These are phyloP conservation scores for Silurus lanzhouensis DNA, from an alignment of 2,797 vertebrate species.

Conservation along the genomic window DNA sequence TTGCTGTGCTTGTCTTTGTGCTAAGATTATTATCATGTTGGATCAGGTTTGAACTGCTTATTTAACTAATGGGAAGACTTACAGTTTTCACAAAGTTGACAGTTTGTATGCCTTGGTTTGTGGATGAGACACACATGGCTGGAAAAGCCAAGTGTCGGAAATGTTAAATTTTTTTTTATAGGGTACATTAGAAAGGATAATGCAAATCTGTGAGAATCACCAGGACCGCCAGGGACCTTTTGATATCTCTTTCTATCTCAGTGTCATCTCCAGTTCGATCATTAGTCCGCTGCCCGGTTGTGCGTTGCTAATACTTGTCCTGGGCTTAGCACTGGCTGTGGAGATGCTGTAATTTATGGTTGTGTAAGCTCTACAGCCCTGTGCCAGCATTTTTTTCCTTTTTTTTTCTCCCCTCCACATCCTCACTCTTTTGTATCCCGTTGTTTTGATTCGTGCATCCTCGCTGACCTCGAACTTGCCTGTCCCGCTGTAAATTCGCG, in stretches of 20 bases:
- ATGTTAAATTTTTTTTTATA: too few species aligned
- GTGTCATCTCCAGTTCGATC: slow-evolving; percentile 25
- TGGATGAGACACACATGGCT: too few species aligned
- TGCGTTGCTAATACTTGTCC: slow-evolving; percentile 9
- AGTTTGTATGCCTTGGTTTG: too few species aligned
- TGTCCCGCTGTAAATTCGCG: slow-evolving; percentile 49
- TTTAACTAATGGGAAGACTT: too few species aligned
- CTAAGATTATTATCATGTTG: too few species aligned
- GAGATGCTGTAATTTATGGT: slow-evolving; percentile 54
- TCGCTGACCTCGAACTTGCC: slow-evolving; percentile 41
- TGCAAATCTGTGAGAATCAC: neutral
- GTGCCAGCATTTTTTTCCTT: slow-evolving; percentile 47
- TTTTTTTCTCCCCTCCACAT: slow-evolving; percentile 46
- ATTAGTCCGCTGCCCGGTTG: neutral
- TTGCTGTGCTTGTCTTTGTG: too few species aligned
- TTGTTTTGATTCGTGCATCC: slow-evolving; percentile 56
- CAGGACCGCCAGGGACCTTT: neutral
- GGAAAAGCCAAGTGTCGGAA: too few species aligned
- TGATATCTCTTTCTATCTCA: slow-evolving; percentile 6
- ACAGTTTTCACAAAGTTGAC: too few species aligned
- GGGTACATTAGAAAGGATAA: too few species aligned
- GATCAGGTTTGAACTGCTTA: too few species aligned
- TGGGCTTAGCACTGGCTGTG: neutral
- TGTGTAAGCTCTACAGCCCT: slow-evolving; percentile 61
- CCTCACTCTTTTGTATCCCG: slow-evolving; percentile 32